phyloP scores from a whole-genome alignment of 2,113 vertebrate genomes.

The Orientallactaga bullata region DNA sequence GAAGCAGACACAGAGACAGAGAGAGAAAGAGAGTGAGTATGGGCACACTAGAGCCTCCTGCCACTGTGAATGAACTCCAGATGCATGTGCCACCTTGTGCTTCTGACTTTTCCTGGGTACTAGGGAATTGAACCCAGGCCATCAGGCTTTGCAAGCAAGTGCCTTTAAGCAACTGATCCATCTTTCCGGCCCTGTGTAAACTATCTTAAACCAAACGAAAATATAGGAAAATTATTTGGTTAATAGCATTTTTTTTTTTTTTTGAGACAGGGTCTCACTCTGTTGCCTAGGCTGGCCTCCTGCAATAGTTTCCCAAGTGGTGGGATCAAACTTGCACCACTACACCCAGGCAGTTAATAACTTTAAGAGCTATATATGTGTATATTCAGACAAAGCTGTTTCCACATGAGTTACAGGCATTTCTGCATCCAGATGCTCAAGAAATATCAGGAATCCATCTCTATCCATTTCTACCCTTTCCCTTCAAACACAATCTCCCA shows the following conservation, averaged over 20 bases:
- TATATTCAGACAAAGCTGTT: constrained; percentile 6
- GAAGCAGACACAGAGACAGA: too few species aligned
- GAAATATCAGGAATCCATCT: not conserved
- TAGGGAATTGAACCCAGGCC: too few species aligned
- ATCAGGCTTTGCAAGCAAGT: too few species aligned
- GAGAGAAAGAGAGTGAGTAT: too few species aligned
- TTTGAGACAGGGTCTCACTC: not conserved
- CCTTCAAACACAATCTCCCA: not conserved
- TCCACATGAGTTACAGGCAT: not conserved
- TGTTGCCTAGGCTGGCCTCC: not conserved
- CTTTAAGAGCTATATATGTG: not conserved
- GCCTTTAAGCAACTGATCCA: too few species aligned
- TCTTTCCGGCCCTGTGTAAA: not conserved
- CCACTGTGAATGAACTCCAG: too few species aligned
- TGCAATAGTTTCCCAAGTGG: not conserved
- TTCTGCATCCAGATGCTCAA: not conserved
- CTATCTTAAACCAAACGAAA: constrained; percentile 10
- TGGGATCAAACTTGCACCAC: not conserved
- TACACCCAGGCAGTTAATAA: not conserved
- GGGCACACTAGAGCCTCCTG: too few species aligned
- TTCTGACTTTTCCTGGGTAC: too few species aligned
- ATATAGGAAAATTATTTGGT: constrained; percentile 3
- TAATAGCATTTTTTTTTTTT: not conserved
- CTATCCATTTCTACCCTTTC: not conserved
- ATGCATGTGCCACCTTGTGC: too few species aligned